Evolutionary conservation across 2,797 vertebrate genomes (phyloP).

Genomic region (Pipistrellus pipistrellus): DNA sequence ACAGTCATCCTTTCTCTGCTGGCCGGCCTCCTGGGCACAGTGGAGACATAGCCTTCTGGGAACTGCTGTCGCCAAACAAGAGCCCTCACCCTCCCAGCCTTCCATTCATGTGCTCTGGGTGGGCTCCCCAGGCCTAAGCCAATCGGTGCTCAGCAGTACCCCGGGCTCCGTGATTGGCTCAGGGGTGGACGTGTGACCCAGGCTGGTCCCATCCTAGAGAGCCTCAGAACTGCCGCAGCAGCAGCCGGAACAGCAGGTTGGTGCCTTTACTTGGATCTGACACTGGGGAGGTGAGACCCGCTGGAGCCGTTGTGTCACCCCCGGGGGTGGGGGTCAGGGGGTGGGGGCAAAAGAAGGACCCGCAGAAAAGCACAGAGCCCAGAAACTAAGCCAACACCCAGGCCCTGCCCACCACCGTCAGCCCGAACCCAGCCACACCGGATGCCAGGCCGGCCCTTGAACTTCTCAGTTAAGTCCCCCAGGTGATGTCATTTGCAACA

Average conservation of each 20-base stretch:
- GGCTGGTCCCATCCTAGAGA: not conserved
- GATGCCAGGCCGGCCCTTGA: not conserved
- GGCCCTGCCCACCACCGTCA: fast-evolving
- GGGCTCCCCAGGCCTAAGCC: not conserved
- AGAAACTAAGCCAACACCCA: not conserved
- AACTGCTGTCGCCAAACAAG: too few species aligned
- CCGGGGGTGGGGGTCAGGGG: too few species aligned
- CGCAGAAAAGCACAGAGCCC: not conserved
- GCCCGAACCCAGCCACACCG: not conserved
- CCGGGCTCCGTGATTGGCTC: not conserved
- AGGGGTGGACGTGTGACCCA: not conserved
- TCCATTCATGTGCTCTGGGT: not conserved
- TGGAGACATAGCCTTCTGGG: not conserved
- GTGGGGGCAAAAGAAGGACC: not conserved
- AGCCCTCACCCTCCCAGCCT: too few species aligned
- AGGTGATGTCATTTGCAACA: not conserved
- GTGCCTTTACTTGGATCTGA: not conserved
- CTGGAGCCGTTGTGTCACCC: fast-evolving
- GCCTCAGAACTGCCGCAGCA: not conserved
- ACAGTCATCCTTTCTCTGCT: too few species aligned
- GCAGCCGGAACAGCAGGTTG: not conserved
- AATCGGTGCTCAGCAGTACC: too few species aligned
- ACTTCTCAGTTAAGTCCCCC: not conserved
- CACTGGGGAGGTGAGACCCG: fast-evolving
- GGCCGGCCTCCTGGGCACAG: too few species aligned